phyloP scores from a whole-genome alignment of 2,113 vertebrate species.

The Aepyceros melampus region DNA sequence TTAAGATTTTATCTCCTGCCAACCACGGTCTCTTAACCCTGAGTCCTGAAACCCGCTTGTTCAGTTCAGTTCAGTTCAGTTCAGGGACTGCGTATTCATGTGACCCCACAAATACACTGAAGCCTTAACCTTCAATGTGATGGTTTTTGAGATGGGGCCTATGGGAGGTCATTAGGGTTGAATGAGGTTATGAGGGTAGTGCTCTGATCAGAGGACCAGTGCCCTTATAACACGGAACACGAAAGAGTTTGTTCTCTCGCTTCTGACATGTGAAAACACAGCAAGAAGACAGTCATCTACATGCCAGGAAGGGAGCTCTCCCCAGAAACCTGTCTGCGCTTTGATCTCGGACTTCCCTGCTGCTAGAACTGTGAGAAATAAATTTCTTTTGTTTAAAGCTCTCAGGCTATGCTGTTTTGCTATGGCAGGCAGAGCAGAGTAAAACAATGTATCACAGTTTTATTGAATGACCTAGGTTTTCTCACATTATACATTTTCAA shows the following conservation, averaged over 20 bases:
- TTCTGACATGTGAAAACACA: background rate
- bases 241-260: background rate
- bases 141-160: background rate
- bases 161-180: background rate
- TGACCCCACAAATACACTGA: background rate
- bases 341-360: background rate
- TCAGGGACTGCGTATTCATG: background rate
- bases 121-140: background rate
- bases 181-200: background rate
- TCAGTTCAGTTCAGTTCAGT: too few relatives aligned
- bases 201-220: too few relatives aligned
- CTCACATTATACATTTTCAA: background rate
- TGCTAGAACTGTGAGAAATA: background rate
- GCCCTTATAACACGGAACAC: background rate
- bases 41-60: too few relatives aligned
- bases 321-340: background rate
- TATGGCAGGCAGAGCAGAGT: background rate
- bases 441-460: background rate
- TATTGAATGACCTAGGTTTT: background rate
- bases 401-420: too few relatives aligned
- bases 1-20: background rate
- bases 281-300: background rate
- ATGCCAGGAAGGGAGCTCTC: background rate
- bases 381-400: background rate
- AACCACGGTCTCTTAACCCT: background rate